A percentile compares a stretch with the other conserved stretches of the same genome.
phyloP scores from a whole-genome alignment of 2,888 invertebrate genomes.

The Heteromurus nitidus region DNA sequence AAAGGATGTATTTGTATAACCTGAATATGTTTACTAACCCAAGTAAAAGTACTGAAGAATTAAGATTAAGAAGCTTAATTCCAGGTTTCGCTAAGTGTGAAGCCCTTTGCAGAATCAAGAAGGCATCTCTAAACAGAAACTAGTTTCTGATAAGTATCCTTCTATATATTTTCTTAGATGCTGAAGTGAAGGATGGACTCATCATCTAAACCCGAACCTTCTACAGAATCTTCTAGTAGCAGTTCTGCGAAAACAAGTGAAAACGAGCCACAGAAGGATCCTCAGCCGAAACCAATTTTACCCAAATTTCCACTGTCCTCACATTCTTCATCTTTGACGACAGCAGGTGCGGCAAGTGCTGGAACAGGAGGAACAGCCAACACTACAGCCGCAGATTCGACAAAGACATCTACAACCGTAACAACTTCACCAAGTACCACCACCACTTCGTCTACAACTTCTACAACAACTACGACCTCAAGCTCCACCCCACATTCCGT shows the following conservation, averaged over 20 bases:
- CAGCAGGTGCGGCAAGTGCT: constrained; percentile 14
- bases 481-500: constrained; percentile 51
- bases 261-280: constrained; percentile 35
- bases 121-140: no score
- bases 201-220: constrained; percentile 62
- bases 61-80: no score
- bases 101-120: no score
- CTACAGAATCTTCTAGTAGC: constrained; percentile 57
- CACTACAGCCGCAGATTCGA: constrained; percentile 3
- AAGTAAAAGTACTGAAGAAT: no score
- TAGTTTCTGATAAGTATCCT: no score
- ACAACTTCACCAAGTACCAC: constrained; percentile 13
- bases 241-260: constrained; percentile 44
- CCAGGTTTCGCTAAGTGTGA: no score
- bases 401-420: neutral
- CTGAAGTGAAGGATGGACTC: constrained; percentile 69
- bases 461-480: constrained; percentile 16
- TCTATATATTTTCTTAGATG: no score
- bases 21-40: no score
- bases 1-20: no score
- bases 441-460: neutral
- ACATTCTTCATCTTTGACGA: neutral
- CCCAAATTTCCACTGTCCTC: constrained; percentile 22
- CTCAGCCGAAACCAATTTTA: constrained; percentile 13
- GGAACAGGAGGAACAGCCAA: constrained; percentile 23